A percentile compares a stretch with the other conserved stretches of the same genome.
These are phyloP conservation scores for Brachyptera putata DNA, from an alignment of 2,888 invertebrate species.

Conservation along the genomic window DNA sequence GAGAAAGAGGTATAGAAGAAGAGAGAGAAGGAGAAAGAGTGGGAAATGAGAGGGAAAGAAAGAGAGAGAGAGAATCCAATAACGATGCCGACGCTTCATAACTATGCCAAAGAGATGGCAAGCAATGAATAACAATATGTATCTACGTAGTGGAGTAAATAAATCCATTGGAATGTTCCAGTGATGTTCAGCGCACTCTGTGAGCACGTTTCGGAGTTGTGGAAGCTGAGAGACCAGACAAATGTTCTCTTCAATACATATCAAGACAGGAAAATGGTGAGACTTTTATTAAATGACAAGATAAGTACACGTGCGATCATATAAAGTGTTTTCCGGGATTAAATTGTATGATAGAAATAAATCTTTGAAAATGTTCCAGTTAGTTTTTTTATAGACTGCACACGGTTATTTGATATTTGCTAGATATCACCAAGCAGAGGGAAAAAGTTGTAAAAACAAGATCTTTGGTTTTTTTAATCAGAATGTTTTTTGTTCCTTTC, in stretches of 20 bases:
- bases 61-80: too few species aligned
- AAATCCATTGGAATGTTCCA: background rate
- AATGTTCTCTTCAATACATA: slow-evolving; percentile 17
- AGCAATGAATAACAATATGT: slow-evolving; percentile 2
- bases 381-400: too few species aligned
- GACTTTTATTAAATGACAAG: too few species aligned
- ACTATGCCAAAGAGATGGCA: background rate
- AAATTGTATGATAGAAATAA: too few species aligned
- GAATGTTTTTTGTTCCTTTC: too few species aligned
- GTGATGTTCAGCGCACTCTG: slow-evolving; percentile 12
- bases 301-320: too few species aligned
- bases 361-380: too few species aligned
- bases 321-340: too few species aligned
- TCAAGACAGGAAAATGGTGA: slow-evolving; percentile 13
- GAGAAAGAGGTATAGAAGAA: background rate
- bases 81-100: background rate
- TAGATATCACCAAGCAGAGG: too few species aligned
- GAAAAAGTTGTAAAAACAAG: too few species aligned
- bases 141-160: background rate
- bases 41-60: background rate
- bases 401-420: too few species aligned
- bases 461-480: too few species aligned
- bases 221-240: slow-evolving; percentile 4
- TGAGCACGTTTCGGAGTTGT: slow-evolving; percentile 12
- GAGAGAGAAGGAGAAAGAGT: background rate